Evolutionary conservation across 1,140 invertebrate species (phyloP), one percentile per base, ranked within the genome.

Genomic region (Polypedilum pembai): DNA sequence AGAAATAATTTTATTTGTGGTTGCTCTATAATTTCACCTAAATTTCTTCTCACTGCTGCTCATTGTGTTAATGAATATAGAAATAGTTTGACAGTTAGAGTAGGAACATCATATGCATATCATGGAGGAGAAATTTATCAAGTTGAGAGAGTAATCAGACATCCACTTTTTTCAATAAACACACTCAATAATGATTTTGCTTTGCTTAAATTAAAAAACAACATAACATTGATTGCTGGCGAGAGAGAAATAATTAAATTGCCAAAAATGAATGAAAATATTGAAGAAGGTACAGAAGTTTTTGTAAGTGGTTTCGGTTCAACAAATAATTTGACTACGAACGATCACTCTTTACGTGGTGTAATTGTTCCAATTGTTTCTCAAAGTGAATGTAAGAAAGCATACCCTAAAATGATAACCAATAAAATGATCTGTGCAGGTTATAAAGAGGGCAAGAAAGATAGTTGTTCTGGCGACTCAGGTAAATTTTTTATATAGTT

Each of bases 101-200:
- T 69, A 2, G 65, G 65, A 0, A 5, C 65, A 10, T 18, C n/a
- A 18, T 3, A 69, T 7, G 20, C 20, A 18, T 18, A 21, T 20
- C n/a, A 69, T 10, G 20, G 20, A n/a, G 65, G 65, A 18, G 65
- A 69, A 20, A 18, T 69, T 18, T 20, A 18, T 69, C 65, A 69
- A 69, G 65, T 69, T 18, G 17, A 69, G 20, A 20, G 8, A 18
- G 20, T 18, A 18, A 69, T 8, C n/a, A 7, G 3, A 10, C 65
- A 69, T 69, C 17, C 17, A n/a, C 5, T 69, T 20, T 69, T 69
- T 18, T 18, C n/a, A 3, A 18, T 8, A 18, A 12, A 8, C 15
- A 69, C 65, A 2, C 18, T 69, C 1, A 69, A 69, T 18, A 20
- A 69, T 69, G 65, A 69, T 18, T 69, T 69, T 69, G 65, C 17